These are phyloP conservation scores for Heliconius charithonia DNA, from an alignment of 2,888 invertebrate species.

Conservation along the genomic window DNA sequence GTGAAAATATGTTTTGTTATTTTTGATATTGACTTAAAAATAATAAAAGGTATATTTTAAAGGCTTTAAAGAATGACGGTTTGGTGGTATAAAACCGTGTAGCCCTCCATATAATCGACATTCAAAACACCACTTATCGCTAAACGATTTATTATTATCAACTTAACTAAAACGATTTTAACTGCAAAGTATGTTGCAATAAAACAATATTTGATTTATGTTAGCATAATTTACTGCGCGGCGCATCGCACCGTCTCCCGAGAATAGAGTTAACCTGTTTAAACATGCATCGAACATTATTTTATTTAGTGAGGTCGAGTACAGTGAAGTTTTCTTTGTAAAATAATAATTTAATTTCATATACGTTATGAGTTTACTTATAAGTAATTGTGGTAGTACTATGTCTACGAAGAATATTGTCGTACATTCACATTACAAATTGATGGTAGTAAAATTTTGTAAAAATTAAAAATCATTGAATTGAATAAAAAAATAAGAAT, in stretches of 20 bases:
- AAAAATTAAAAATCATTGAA: too few species aligned
- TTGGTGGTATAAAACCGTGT: neutral
- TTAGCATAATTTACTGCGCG: slow-evolving; percentile 39
- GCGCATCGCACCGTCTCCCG: slow-evolving; percentile 39
- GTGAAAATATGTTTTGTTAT: too few species aligned
- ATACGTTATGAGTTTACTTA: neutral
- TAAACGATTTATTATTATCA: neutral
- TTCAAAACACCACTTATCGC: neutral
- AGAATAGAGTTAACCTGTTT: slow-evolving; percentile 45
- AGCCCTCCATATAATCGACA: neutral
- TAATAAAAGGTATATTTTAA: neutral
- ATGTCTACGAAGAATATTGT: neutral
- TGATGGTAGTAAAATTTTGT: neutral
- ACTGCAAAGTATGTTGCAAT: slow-evolving; percentile 14
- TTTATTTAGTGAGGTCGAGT: slow-evolving; percentile 53
- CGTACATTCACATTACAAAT: neutral
- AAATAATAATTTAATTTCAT: slow-evolving; percentile 36
- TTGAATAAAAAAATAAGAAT: too few species aligned
- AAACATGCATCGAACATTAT: slow-evolving; percentile 56
- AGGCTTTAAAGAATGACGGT: neutral
- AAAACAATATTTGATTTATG: slow-evolving; percentile 39
- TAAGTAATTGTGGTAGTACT: neutral
- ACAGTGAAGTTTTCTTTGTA: slow-evolving; percentile 56
- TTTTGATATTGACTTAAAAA: too few species aligned
- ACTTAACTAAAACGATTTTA: slow-evolving; percentile 4